Conservation (phyloP, 2,797 vertebrate genomes). For the Peromyscus eremicus region DNA sequence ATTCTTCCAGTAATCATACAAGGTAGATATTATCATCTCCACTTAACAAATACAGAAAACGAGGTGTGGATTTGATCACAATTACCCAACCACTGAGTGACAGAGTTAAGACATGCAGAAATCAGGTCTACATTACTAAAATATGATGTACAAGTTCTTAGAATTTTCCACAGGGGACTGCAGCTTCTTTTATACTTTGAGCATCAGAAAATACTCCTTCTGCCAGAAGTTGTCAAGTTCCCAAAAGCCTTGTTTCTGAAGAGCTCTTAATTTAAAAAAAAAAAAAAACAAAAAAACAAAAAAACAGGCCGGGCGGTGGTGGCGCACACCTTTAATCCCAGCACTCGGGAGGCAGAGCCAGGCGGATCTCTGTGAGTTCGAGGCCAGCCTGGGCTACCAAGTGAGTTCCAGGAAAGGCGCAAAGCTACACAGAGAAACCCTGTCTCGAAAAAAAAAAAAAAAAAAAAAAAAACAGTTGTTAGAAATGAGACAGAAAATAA, state of each 20-base stretch:
- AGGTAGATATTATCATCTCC: slow-evolving; percentile 54
- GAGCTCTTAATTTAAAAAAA: slow-evolving; percentile 77
- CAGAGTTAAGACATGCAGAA: slow-evolving; percentile 29
- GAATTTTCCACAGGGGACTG: slow-evolving; percentile 49
- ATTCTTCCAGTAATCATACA: slow-evolving; percentile 49
- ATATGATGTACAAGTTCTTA: neutral
- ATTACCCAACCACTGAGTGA: slow-evolving; percentile 7
- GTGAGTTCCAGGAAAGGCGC: too few species aligned
- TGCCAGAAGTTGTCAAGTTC: slow-evolving; percentile 73
- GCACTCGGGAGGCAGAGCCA: too few species aligned
- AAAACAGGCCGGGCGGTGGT: too few species aligned
- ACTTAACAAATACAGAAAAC: slow-evolving; percentile 34
- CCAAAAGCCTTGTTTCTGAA: slow-evolving; percentile 70
- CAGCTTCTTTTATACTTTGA: neutral
- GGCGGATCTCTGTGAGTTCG: too few species aligned
- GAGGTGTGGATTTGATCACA: neutral
- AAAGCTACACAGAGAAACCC: too few species aligned
- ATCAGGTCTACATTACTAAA: neutral
- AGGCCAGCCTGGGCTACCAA: too few species aligned
- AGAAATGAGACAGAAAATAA: slow-evolving; percentile 83
- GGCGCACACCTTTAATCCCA: too few species aligned
- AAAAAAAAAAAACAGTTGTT: slow-evolving; percentile 65
- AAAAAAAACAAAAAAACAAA: slow-evolving; percentile 64
- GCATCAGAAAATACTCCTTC: slow-evolving; percentile 46
- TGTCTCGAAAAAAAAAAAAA: too few species aligned